A percentile compares a stretch with the other conserved stretches of the same genome.
phyloP scores from a whole-genome alignment of 2,888 invertebrate genomes.

The Papilio demoleus region DNA sequence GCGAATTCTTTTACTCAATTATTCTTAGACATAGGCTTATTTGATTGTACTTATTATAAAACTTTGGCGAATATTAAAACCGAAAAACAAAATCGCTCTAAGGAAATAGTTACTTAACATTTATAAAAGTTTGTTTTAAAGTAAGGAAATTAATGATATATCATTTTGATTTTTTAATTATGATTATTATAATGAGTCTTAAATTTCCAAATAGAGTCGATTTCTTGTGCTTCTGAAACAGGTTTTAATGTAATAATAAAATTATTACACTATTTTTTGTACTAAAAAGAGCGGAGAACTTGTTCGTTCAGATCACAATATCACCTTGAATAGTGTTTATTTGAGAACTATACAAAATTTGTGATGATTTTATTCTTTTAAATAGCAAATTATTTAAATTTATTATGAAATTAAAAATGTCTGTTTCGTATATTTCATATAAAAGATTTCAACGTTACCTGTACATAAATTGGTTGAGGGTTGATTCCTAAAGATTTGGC shows the following conservation, averaged over 20 bases:
- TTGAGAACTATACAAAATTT: neutral
- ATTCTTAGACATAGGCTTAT: no score
- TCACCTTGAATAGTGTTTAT: slow-evolving; percentile 6
- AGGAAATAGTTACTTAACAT: no score
- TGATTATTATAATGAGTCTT: no score
- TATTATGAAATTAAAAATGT: neutral
- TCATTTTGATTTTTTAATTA: no score
- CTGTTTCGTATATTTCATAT: neutral
- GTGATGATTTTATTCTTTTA: neutral
- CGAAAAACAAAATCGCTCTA: no score
- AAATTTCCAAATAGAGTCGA: slow-evolving; percentile 4
- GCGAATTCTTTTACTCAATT: no score
- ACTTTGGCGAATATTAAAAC: no score
- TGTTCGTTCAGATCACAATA: slow-evolving; percentile 1
- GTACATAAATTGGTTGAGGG: slow-evolving; percentile 70
- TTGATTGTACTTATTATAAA: no score
- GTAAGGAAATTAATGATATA: no score
- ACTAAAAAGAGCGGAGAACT: neutral
- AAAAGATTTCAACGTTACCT: slow-evolving; percentile 57
- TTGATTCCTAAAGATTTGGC: slow-evolving; percentile 65
- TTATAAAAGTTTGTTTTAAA: no score
- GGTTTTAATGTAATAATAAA: no score
- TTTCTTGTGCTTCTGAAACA: slow-evolving; percentile 11
- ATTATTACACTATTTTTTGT: no score
- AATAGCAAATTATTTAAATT: neutral